Base-by-base conservation (phyloP, 2,888 invertebrate genomes). In the Hylaea fasciaria region DNA sequence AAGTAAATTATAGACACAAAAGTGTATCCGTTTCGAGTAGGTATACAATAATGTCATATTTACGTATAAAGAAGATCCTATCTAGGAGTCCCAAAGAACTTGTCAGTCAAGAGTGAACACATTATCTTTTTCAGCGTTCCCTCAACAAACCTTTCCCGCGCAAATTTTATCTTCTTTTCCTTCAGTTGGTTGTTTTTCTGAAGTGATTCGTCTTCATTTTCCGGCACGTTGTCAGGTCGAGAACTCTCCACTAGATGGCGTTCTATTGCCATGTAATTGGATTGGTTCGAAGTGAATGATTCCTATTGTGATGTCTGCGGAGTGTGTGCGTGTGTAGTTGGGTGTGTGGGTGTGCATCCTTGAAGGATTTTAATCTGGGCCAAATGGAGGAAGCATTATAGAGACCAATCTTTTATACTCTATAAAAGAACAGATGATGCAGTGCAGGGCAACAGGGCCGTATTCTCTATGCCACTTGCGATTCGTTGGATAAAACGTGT, bases 201-300 rank as follows among this genome's bases (percentile, higher is more conserved):
- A 35, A 54, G 56, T 54, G 62, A 68, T 68, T 60, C 57, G 61
- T 68, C 68, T 68, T 66, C 61, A 65, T 68, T 64, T 54, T 57
- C 44, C 56, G 53, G 28, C 56, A 50, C 46, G 62, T 57, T 64
- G 68, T 68, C 68, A 64, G 64, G 48, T 50, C 53, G 58, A 63
- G 55, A 57, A 50, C 61, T 46, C 62, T 61, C 54, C 40, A 53
- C 39, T 51, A 13, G 62, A 65, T 53, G 45, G 52, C 51, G 39
- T 59, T 54, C 52, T 54, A 57, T 62, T 55, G 58, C 55, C 52
- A 46, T 65, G 60, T 68, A 70, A 70, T 70, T 70, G 69, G 67
- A 67, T 70, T 70, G 64, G 53, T 60, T 57, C 61, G 49, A 51
- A 62, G 57, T 47, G 52, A 63, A 64, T 57, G 61, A 60, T 63